Conservation (phyloP, 2,113 vertebrate genomes). For the Nibea coibor region DNA sequence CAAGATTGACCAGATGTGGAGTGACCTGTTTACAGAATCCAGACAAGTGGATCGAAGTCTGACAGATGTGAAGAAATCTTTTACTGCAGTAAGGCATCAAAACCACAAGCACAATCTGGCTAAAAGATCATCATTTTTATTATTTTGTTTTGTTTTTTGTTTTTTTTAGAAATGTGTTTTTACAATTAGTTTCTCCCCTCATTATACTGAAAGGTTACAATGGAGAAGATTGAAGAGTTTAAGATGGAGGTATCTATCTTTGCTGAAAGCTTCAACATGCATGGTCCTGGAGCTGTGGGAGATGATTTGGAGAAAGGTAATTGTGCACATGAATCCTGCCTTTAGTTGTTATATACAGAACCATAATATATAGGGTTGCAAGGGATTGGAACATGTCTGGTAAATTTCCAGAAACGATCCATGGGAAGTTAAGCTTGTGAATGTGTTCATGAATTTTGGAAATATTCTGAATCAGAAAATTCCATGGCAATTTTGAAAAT, state of each 20-base stretch:
- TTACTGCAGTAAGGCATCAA: conserved; percentile 86
- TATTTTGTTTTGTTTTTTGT: not conserved
- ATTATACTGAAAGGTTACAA: conserved; percentile 83
- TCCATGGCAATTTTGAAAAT: too few species aligned
- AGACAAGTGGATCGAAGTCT: conserved; percentile 84
- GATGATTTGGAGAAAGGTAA: conserved; percentile 93
- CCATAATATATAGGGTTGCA: not conserved
- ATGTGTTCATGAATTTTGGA: too few species aligned
- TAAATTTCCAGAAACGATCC: too few species aligned
- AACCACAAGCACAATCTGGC: not conserved
- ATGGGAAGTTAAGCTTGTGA: too few species aligned
- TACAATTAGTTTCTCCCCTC: not conserved
- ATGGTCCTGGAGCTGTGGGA: conserved; percentile 92
- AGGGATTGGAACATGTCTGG: too few species aligned
- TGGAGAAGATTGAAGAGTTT: conserved; percentile 84
- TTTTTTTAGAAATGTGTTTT: not conserved
- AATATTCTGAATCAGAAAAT: too few species aligned
- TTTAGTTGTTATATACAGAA: not conserved
- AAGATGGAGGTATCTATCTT: conserved; percentile 84
- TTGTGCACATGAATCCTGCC: not conserved
- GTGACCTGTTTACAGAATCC: conserved; percentile 84
- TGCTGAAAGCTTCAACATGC: conserved; percentile 82
- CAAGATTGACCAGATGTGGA: conserved; percentile 85
- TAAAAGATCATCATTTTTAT: not conserved
- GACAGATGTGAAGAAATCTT: conserved; percentile 88